A percentile compares a stretch with the other conserved stretches of the same genome.
These are phyloP conservation scores for Lithosia quadra DNA, from an alignment of 2,888 invertebrate genomes.

Conservation along the genomic window DNA sequence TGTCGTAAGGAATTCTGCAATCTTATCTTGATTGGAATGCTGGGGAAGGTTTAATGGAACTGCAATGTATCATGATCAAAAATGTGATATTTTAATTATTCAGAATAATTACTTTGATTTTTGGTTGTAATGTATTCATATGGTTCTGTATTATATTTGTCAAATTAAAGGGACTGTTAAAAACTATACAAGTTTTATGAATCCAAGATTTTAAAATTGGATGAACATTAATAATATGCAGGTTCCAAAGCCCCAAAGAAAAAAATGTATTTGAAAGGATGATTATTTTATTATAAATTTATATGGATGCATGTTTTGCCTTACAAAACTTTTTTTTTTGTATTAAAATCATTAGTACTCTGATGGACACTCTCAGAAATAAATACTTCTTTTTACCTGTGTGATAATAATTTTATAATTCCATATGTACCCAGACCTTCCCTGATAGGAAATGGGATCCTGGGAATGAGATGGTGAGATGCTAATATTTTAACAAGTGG, in stretches of 20 bases:
- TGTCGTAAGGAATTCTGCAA: slow-evolving; percentile 60
- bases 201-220: slow-evolving; percentile 36
- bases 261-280: slow-evolving; percentile 44
- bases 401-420: slow-evolving; percentile 48
- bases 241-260: slow-evolving; percentile 77
- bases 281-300: slow-evolving; percentile 54
- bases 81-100: slow-evolving; percentile 83
- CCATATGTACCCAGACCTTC: not conserved
- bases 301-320: slow-evolving; percentile 53
- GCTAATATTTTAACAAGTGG: too few species aligned
- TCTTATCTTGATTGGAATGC: slow-evolving; percentile 55
- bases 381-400: slow-evolving; percentile 70
- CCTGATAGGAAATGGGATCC: not conserved
- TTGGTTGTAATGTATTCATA: slow-evolving; percentile 51
- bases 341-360: slow-evolving; percentile 49
- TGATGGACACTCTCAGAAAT: slow-evolving; percentile 50
- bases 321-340: slow-evolving; percentile 44
- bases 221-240: slow-evolving; percentile 67
- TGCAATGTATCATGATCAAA: slow-evolving; percentile 81
- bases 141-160: slow-evolving; percentile 56
- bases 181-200: slow-evolving; percentile 36
- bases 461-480: not conserved
- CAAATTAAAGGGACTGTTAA: slow-evolving; percentile 9
- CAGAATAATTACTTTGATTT: slow-evolving; percentile 68
- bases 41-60: slow-evolving; percentile 71